Evolutionary conservation across 2,888 invertebrate species (phyloP).

Genomic region (Lochmaea crataegi): DNA sequence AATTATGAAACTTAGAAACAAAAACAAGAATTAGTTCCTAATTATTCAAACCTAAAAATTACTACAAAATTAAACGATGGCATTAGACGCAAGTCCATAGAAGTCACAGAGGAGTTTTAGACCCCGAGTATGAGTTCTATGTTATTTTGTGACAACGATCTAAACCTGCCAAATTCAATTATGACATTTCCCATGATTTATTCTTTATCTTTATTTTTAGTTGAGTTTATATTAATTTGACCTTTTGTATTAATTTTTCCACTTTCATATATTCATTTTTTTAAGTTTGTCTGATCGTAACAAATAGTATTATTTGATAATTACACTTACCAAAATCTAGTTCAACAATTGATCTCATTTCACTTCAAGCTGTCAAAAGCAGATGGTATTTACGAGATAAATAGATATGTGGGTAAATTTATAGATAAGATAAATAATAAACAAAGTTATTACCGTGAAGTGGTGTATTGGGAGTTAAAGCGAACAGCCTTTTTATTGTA

Average conservation of each 20-base stretch:
- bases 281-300: neutral
- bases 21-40: no score
- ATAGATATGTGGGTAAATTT: constrained; percentile 10
- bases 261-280: neutral
- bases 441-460: neutral
- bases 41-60: no score
- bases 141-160: no score
- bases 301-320: neutral
- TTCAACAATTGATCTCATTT: constrained; percentile 10
- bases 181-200: neutral
- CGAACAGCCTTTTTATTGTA: neutral
- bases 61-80: no score
- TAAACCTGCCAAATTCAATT: constrained; percentile 6
- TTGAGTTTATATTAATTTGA: constrained; percentile 5
- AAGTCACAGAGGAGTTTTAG: no score
- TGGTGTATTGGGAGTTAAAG: neutral
- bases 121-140: no score
- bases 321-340: neutral
- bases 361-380: constrained; percentile 7
- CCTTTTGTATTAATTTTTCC: neutral
- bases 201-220: neutral
- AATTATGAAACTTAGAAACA: no score
- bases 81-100: no score
- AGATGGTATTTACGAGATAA: constrained; percentile 10
- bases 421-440: constrained; percentile 15